phyloP scores from a whole-genome alignment of 2,888 invertebrate species.

The Sarcophaga subvicina region DNA sequence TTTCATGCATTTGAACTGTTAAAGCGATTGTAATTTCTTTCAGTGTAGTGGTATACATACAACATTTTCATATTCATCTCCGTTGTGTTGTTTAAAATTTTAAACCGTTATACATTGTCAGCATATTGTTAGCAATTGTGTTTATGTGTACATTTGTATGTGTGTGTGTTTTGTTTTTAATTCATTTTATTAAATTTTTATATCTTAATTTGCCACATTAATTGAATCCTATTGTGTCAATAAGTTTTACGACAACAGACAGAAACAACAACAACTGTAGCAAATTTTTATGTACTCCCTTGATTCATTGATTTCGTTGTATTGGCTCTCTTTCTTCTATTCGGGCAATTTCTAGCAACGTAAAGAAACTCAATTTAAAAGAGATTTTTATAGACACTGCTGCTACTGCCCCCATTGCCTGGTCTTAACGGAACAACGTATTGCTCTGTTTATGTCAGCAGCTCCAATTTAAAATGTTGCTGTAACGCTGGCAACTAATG shows the following conservation, averaged over 20 bases:
- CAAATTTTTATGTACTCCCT: too few species aligned
- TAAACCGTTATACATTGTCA: background rate
- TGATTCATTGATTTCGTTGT: too few species aligned
- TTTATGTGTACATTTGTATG: too few species aligned
- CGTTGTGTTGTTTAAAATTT: background rate
- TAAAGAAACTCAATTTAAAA: background rate
- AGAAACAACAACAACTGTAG: too few species aligned
- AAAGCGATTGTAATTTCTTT: too few species aligned
- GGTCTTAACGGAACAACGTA: background rate
- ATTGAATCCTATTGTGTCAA: background rate
- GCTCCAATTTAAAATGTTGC: background rate
- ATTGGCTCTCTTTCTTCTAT: background rate
- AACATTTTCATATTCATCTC: background rate
- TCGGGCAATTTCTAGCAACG: slow-evolving; percentile 3
- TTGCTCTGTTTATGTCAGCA: background rate
- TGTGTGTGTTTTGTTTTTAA: background rate
- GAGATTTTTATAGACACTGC: background rate
- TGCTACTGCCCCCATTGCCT: background rate
- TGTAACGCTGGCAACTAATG: background rate
- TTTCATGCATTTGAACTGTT: too few species aligned
- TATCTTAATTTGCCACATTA: background rate
- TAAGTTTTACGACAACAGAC: background rate
- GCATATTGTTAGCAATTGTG: background rate
- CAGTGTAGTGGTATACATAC: background rate
- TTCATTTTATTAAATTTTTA: background rate